Conservation (phyloP, 2,888 invertebrate species). For the Minunthozetes semirufus region DNA sequence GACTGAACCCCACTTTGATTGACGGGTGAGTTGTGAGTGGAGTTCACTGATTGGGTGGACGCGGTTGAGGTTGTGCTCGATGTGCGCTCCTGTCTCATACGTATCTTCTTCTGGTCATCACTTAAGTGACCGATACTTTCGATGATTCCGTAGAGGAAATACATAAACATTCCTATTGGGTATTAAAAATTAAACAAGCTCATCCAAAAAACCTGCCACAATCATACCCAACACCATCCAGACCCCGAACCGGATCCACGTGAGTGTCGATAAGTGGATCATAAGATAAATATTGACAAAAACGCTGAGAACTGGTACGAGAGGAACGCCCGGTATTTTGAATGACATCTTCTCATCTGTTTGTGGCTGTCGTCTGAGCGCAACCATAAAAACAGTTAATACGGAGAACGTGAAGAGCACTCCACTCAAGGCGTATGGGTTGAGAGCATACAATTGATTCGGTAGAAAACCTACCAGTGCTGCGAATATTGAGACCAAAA, state of each 20-base stretch:
- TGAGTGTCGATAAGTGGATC: slow-evolving; percentile 50
- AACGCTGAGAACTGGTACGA: slow-evolving; percentile 32
- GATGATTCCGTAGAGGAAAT: slow-evolving; percentile 10
- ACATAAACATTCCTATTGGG: slow-evolving; percentile 11
- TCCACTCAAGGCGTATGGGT: neutral
- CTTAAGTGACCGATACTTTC: slow-evolving; percentile 13
- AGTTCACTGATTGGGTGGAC: neutral
- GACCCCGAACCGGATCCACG: slow-evolving; percentile 73
- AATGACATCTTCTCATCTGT: slow-evolving; percentile 20
- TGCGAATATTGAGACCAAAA: neutral
- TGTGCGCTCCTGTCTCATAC: neutral
- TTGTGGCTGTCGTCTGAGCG: slow-evolving; percentile 18
- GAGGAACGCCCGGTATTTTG: slow-evolving; percentile 30
- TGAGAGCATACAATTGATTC: neutral
- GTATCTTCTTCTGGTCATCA: neutral
- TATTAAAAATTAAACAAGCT: neutral
- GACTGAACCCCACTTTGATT: too few species aligned
- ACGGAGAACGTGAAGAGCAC: slow-evolving; percentile 1
- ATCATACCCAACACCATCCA: slow-evolving; percentile 67
- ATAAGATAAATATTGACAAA: slow-evolving; percentile 33
- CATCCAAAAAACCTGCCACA: too few species aligned
- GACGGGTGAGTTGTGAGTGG: too few species aligned
- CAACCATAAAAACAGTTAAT: slow-evolving; percentile 30
- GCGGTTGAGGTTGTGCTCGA: neutral
- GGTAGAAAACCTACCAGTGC: neutral